Conservation (phyloP, 2,797 vertebrate species). For the Phyllotis vaccarum region DNA sequence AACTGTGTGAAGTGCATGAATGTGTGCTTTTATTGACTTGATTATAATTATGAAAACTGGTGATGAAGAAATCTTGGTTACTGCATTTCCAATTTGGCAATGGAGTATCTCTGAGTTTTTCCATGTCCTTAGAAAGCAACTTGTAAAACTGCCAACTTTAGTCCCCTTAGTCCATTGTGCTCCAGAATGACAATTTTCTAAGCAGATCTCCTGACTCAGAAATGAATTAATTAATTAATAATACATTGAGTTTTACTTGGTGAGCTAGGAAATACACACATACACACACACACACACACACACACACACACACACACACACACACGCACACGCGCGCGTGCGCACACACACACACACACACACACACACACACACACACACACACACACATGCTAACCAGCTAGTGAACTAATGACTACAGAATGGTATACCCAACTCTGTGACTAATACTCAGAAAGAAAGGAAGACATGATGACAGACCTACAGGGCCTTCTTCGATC, state of each 20-base stretch:
- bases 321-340: too few relatives aligned
- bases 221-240: slow-evolving; percentile 34
- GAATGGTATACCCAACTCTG: neutral
- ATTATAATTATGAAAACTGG: slow-evolving; percentile 6
- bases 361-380: too few relatives aligned
- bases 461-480: neutral
- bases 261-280: slow-evolving; percentile 1
- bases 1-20: neutral
- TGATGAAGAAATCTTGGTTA: neutral
- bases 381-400: neutral
- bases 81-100: slow-evolving; percentile 32
- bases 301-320: too few relatives aligned
- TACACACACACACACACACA: too few relatives aligned
- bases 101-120: neutral
- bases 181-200: slow-evolving; percentile 21
- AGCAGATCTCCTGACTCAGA: neutral
- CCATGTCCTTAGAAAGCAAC: neutral
- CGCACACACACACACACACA: too few relatives aligned
- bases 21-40: neutral
- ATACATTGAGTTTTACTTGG: slow-evolving; percentile 36
- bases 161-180: neutral
- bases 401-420: slow-evolving; percentile 32
- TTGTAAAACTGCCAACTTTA: neutral
- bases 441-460: neutral
- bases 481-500: neutral